These are phyloP conservation scores for Girardinichthys multiradiatus DNA, from an alignment of 2,113 vertebrate genomes.

Conservation along the genomic window DNA sequence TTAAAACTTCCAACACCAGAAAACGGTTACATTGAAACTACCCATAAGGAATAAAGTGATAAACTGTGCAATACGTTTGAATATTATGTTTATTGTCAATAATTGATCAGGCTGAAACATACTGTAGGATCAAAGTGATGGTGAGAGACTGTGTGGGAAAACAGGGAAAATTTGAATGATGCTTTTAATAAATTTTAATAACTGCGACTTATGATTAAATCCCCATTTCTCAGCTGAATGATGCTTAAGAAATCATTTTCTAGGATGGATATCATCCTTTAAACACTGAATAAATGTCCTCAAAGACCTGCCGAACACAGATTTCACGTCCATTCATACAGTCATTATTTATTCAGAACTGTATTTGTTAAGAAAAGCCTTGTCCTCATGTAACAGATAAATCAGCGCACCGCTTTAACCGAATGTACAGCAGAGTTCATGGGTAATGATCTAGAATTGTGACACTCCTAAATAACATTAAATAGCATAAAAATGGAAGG, in stretches of 20 bases:
- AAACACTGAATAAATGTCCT: constrained; percentile 7
- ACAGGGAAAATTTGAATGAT: constrained; percentile 10
- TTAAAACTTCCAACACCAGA: constrained; percentile 5
- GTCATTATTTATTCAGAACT: constrained; percentile 7
- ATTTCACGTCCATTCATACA: neutral
- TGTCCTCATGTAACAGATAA: constrained; percentile 15
- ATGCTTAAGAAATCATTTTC: constrained; percentile 11
- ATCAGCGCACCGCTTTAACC: constrained; percentile 13
- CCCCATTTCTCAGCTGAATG: constrained; percentile 26
- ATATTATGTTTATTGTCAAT: constrained; percentile 3
- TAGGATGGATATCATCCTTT: constrained; percentile 29
- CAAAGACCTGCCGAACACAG: neutral
- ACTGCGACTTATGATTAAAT: constrained; percentile 24
- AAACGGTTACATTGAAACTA: neutral
- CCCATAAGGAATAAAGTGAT: neutral
- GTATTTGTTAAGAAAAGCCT: constrained; percentile 12
- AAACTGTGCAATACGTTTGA: neutral
- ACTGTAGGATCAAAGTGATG: neutral
- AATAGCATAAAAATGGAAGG: neutral
- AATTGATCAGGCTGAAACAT: constrained; percentile 12
- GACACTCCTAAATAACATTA: constrained; percentile 2
- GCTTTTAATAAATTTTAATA: constrained; percentile 26
- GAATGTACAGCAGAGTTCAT: neutral
- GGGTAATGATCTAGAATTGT: constrained; percentile 21
- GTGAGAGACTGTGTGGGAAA: neutral